Conservation (phyloP, 2,888 invertebrate genomes). For the Luperina testacea region DNA sequence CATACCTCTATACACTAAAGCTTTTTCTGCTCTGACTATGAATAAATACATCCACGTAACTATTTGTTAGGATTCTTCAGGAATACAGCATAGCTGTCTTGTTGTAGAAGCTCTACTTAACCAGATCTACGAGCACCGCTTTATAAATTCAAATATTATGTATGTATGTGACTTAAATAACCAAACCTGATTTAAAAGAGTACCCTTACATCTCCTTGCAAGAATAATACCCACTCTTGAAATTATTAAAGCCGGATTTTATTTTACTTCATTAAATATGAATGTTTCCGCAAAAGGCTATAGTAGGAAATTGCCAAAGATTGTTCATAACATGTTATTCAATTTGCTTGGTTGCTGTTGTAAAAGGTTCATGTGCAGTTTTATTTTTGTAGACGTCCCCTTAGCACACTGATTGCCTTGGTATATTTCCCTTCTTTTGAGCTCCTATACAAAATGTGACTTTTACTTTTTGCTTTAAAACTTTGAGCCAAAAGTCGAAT, state of each 20-base stretch:
- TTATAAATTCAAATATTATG: constrained; percentile 10
- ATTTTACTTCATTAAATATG: constrained; percentile 14
- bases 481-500: background rate
- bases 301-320: constrained; percentile 11
- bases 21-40: background rate
- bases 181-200: constrained; percentile 30
- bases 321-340: constrained; percentile 3
- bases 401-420: background rate
- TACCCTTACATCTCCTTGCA: constrained; percentile 1
- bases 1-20: background rate
- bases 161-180: background rate
- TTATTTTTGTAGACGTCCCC: background rate
- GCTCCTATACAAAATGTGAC: background rate
- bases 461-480: constrained; percentile 1
- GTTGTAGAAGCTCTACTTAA: background rate
- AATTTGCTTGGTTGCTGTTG: constrained; percentile 5
- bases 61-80: constrained; percentile 11
- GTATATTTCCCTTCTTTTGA: background rate
- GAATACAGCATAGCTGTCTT: background rate
- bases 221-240: constrained; percentile 18
- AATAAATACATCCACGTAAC: constrained; percentile 1
- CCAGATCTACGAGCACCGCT: background rate
- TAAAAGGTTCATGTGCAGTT: background rate
- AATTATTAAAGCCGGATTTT: constrained; percentile 12
- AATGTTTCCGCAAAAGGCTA: constrained; percentile 2